Evolutionary conservation across 53 echinoderm and acorn worm species (phyloP).

Genomic region (Antedon mediterranea): DNA sequence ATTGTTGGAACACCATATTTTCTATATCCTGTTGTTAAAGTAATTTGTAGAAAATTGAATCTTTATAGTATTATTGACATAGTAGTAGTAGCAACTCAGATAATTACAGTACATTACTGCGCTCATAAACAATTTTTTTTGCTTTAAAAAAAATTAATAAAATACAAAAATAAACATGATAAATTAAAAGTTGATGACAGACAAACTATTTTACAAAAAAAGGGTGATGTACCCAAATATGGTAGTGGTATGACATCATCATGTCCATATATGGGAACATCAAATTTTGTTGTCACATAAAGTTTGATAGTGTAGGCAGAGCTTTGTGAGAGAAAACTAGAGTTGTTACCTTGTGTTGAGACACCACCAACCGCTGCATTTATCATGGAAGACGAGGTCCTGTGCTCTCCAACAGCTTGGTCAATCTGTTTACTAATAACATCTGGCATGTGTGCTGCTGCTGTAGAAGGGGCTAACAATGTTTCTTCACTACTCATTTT

Average conservation of each 20-base stretch:
- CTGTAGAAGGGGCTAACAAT: conserved; percentile 7
- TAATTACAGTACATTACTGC: too few relatives aligned
- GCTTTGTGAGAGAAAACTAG: too few relatives aligned
- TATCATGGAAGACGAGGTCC: conserved; percentile 76
- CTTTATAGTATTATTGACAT: not conserved
- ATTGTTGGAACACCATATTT: conserved; percentile 80
- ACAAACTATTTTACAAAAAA: too few relatives aligned
- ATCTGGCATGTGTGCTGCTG: conserved; percentile 23
- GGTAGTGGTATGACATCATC: too few relatives aligned
- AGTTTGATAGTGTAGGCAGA: too few relatives aligned
- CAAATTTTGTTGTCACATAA: too few relatives aligned
- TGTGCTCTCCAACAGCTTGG: conserved; percentile 60
- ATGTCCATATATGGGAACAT: too few relatives aligned
- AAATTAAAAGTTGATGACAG: too few relatives aligned
- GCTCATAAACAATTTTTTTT: too few relatives aligned
- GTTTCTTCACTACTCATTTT: conserved; percentile 53
- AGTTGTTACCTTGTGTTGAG: conserved; percentile 78
- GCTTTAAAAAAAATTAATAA: too few relatives aligned
- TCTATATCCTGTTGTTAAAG: conserved; percentile 44
- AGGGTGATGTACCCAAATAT: too few relatives aligned
- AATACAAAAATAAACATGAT: too few relatives aligned
- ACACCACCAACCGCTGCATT: conserved; percentile 82
- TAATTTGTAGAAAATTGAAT: not conserved
- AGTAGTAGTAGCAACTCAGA: not conserved
- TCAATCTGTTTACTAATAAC: conserved; percentile 85